Base-by-base conservation (phyloP, 2,888 invertebrate genomes). In the Eristalis arbustorum region DNA sequence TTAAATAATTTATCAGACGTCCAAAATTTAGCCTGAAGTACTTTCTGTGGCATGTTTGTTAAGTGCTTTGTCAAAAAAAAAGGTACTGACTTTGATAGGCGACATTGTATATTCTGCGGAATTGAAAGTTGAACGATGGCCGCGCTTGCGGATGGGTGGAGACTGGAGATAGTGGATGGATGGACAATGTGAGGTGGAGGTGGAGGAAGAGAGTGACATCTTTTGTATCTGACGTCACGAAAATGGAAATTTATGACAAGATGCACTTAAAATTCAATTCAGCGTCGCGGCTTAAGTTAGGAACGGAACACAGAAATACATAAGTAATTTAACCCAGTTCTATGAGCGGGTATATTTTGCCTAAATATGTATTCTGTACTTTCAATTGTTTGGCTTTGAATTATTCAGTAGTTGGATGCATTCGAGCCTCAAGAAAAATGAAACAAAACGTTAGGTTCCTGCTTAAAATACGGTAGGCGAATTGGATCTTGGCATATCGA, bases 331-430 rank as follows among this genome's bases (percentile, higher is more conserved):
- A 75, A 81, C 81, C 75, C 69, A 81, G 37, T 75, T 75, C 75
- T 69, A 64, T 64, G 22, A 3, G 13, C 22, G 63, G 1, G 8
- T 2, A 18, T 8, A 18, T 18, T 49, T 18, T 49, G n/a, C 68
- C 62, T 59, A 57, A 63, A n/a, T 28, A 31, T 31, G 8, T 8
- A 68, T 63, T 74, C 71, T 74, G 69, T 81, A 81, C 74, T 75
- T 81, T 81, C 81, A 75, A 64, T 81, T 81, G 81, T 75, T 75
- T 28, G 34, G 34, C n/a, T 81, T 66, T 81, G 81, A 75, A 81
- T 81, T 75, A 81, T 81, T 81, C 81, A 81, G 57, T 22, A 10
- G 23, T 0, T 4, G n/a, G 8, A 13, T 59, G 23, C 25, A 13
- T 69, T 61, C 25, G n/a, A 11, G 18, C 14, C 34, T 23, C 23